phyloP scores from a whole-genome alignment of 2,888 invertebrate genomes.

The Rhynchonema sp. region DNA sequence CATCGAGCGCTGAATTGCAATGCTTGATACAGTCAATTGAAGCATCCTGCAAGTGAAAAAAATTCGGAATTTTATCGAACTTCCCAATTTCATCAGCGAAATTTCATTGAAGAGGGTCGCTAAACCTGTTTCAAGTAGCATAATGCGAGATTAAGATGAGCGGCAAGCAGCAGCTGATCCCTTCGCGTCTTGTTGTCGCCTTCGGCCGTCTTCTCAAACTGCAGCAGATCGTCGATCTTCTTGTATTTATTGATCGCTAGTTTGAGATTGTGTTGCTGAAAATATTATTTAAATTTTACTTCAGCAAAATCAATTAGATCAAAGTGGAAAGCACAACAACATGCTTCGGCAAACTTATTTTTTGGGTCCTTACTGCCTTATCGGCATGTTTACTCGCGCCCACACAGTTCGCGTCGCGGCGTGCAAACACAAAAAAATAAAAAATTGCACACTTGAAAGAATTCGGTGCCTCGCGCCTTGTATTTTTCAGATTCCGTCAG shows the following conservation, averaged over 20 bases:
- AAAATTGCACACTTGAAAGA: slow-evolving; percentile 38
- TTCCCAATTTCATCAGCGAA: not conserved
- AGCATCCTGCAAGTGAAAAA: not conserved
- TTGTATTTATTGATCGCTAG: slow-evolving; percentile 70
- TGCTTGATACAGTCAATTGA: slow-evolving; percentile 44
- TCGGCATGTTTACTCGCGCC: too few relatives aligned
- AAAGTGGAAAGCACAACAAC: too few relatives aligned
- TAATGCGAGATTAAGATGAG: slow-evolving; percentile 58
- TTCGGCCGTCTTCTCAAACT: slow-evolving; percentile 33
- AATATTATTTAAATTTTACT: not conserved
- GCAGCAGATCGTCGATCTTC: slow-evolving; percentile 48
- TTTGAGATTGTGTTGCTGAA: slow-evolving; percentile 44
- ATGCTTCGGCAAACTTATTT: too few relatives aligned
- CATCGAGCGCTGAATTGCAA: slow-evolving; percentile 54
- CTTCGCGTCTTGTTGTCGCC: slow-evolving; percentile 1
- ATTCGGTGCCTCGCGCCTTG: slow-evolving; percentile 75
- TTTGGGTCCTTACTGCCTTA: too few relatives aligned
- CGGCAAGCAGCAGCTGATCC: slow-evolving; percentile 16
- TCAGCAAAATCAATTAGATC: not conserved
- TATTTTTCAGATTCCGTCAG: slow-evolving; percentile 56
- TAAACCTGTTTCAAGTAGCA: slow-evolving; percentile 47
- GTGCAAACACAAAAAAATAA: not conserved
- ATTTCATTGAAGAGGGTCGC: not conserved
- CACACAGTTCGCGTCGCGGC: too few relatives aligned
- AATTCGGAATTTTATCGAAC: not conserved